Evolutionary conservation across 2,888 invertebrate species (phyloP).

Genomic region (Petrophora chlorosata): DNA sequence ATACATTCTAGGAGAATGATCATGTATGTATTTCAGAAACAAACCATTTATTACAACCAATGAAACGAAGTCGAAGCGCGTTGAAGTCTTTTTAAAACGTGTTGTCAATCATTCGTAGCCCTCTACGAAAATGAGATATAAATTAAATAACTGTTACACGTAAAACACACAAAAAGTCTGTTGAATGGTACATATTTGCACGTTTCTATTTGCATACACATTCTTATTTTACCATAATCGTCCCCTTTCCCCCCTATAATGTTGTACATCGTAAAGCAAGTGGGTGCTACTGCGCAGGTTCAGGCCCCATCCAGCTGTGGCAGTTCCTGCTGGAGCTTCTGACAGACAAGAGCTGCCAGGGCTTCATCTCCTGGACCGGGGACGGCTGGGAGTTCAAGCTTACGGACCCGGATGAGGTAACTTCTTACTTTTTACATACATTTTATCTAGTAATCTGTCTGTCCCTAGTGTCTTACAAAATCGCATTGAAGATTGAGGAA

Average conservation of each 20-base stretch:
- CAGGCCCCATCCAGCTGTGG: slow-evolving; percentile 99
- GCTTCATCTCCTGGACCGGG: slow-evolving; percentile 99
- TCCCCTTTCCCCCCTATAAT: not conserved
- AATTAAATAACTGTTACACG: too few species aligned
- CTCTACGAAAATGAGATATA: not conserved
- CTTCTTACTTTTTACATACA: not conserved
- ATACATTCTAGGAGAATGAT: too few species aligned
- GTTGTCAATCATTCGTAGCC: not conserved
- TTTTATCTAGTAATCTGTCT: not conserved
- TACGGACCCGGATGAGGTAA: slow-evolving; percentile 98
- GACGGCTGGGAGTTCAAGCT: slow-evolving; percentile 99
- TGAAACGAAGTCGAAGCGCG: too few species aligned
- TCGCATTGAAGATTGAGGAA: too few species aligned
- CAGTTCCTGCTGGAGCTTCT: slow-evolving; percentile 97
- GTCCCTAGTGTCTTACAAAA: slow-evolving; percentile 87
- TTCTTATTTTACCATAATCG: too few species aligned
- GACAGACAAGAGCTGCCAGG: slow-evolving; percentile 97
- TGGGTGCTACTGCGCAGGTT: slow-evolving; percentile 85
- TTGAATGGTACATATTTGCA: too few species aligned
- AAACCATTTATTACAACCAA: too few species aligned
- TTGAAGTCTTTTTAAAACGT: slow-evolving; percentile 21
- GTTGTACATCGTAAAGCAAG: slow-evolving; percentile 78
- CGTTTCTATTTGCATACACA: too few species aligned
- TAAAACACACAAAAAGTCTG: too few species aligned
- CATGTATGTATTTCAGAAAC: too few species aligned